phyloP scores from a whole-genome alignment of 2,113 vertebrate species.

The Motacilla alba region DNA sequence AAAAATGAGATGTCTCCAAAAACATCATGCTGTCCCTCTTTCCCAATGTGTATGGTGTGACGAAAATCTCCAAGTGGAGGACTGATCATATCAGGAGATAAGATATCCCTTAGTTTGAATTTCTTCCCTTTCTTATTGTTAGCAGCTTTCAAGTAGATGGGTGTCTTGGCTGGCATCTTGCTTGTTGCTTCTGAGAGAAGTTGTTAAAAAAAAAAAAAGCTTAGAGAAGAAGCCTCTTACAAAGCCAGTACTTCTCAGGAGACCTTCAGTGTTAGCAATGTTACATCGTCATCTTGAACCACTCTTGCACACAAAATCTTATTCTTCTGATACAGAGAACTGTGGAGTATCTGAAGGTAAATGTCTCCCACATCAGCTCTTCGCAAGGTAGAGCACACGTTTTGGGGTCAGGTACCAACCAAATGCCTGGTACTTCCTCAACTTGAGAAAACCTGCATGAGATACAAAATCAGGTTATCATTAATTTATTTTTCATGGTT shows the following conservation, averaged over 20 bases:
- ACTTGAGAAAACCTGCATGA: conserved; percentile 49
- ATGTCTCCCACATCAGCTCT: not conserved
- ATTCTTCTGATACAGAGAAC: not conserved
- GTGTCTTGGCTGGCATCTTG: conserved; percentile 96
- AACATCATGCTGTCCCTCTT: conserved; percentile 89
- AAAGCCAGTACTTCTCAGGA: not conserved
- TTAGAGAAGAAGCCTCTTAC: not conserved
- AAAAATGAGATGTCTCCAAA: conserved; percentile 98
- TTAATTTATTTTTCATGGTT: not conserved
- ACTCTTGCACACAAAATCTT: not conserved
- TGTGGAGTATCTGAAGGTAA: not conserved
- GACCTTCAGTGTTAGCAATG: not conserved
- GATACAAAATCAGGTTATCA: conserved; percentile 50
- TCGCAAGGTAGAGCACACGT: not conserved
- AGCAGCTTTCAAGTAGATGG: conserved; percentile 94
- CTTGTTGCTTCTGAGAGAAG: not conserved
- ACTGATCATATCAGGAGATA: conserved; percentile 98
- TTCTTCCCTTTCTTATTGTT: conserved; percentile 97
- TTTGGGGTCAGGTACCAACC: not conserved
- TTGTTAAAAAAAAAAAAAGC: not conserved
- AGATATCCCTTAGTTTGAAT: conserved; percentile 91
- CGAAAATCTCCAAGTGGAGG: conserved; percentile 97
- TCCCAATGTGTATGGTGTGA: conserved; percentile 96
- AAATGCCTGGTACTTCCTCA: not conserved
- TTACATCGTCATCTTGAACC: conserved; percentile 42